Percentiles rank a stretch among this genome's conserved stretches.
Evolutionary conservation across 2,797 vertebrate species (phyloP).

Genomic region (Hozukius guyotensis): DNA sequence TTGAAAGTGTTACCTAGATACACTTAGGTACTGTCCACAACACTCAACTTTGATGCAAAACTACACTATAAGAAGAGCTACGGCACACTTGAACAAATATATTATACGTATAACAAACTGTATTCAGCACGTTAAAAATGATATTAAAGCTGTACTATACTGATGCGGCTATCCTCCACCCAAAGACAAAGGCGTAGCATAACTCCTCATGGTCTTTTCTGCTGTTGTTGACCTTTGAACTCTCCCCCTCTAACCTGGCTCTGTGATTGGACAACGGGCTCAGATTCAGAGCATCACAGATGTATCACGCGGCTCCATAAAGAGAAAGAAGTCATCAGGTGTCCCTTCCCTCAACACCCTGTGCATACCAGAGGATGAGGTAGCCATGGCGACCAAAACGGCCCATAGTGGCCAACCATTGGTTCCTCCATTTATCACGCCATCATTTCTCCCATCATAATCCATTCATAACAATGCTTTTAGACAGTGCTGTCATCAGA

Average conservation of each 20-base stretch:
- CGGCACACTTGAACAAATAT: background rate
- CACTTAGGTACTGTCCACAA: background rate
- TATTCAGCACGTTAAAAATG: background rate
- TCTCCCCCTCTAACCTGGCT: slow-evolving; percentile 13
- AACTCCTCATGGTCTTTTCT: background rate
- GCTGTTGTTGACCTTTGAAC: slow-evolving; percentile 50
- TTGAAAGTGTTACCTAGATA: background rate
- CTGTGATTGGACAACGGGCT: slow-evolving; percentile 34
- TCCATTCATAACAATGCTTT: slow-evolving; percentile 13
- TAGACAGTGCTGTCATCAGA: background rate
- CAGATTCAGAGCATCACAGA: slow-evolving; percentile 92
- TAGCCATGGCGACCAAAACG: slow-evolving; percentile 64
- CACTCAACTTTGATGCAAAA: background rate
- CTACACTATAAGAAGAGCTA: background rate
- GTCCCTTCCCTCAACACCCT: slow-evolving; percentile 51
- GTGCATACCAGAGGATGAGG: slow-evolving; percentile 78
- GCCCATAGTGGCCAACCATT: background rate
- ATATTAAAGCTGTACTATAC: background rate
- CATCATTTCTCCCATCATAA: slow-evolving; percentile 16
- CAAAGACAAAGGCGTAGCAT: background rate
- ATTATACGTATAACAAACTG: background rate
- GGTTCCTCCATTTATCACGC: slow-evolving; percentile 4
- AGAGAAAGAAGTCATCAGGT: slow-evolving; percentile 79
- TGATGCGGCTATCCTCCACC: background rate
- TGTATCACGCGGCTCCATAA: slow-evolving; percentile 86